phyloP scores from a whole-genome alignment of 2,797 vertebrate genomes.

The Micropoecilia bifurca region DNA sequence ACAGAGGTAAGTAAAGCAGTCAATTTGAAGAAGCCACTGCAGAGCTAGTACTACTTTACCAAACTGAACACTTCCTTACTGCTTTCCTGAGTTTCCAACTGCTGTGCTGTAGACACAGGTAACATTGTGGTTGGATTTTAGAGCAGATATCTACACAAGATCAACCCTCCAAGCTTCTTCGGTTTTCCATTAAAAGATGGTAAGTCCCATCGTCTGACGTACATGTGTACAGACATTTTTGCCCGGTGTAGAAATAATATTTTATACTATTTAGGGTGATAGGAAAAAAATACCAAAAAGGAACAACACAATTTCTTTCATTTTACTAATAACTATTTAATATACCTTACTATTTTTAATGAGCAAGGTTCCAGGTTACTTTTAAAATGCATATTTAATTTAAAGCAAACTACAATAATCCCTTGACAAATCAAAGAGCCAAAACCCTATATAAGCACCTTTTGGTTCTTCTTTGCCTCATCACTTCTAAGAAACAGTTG shows the following conservation, averaged over 20 bases:
- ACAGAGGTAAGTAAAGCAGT: neutral
- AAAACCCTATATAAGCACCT: neutral
- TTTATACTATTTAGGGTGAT: neutral
- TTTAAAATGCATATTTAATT: neutral
- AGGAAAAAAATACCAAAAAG: neutral
- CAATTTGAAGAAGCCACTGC: neutral
- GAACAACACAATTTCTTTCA: neutral
- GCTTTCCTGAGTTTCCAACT: neutral
- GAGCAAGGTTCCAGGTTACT: neutral
- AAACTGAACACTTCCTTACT: neutral
- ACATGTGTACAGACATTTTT: neutral
- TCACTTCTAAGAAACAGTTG: constrained; percentile 11
- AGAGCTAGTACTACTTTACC: neutral
- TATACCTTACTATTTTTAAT: neutral
- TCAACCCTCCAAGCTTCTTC: neutral
- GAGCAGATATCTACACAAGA: neutral
- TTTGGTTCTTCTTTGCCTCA: constrained; percentile 3
- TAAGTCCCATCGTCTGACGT: neutral
- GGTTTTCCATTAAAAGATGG: neutral
- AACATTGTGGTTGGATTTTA: neutral
- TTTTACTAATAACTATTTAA: neutral
- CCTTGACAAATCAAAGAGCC: neutral
- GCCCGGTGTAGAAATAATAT: neutral
- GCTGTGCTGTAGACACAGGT: neutral
- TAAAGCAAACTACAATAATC: neutral